Evolutionary conservation across 2,888 invertebrate species (phyloP), one percentile per base, ranked within the genome.

Genomic region (Drosophila tripunctata): DNA sequence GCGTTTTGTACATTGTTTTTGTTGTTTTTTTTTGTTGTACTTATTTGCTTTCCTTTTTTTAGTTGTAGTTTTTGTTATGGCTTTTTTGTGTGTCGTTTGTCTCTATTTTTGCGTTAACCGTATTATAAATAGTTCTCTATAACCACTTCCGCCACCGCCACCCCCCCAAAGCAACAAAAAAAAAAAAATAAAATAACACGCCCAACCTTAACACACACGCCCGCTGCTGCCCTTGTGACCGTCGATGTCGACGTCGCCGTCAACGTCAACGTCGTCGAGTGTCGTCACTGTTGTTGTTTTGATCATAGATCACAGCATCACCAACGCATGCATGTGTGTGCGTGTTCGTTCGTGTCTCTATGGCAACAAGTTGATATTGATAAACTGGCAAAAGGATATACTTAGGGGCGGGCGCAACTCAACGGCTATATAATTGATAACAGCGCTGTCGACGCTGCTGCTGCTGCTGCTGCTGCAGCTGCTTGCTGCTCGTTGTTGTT

Each of bases 1-100:
- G 78, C 65, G 80, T 80, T 86, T 72, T 80, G 56, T 69, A 83
- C 86, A 81, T 86, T 83, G 83, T 79, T 40, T 30, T 35, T 27
- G 8, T 27, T 27, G 10, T 31, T 8, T 30, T 17, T 64, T 2
- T 27, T 27, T 27, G 69, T 55, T 63, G 43, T 35, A 51, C 50
- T 54, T 64, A 51, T 48, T 68, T 74, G 58, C 51, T 19, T 19
- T 52, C 67, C 30, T 30, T 10, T 43, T 68, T 51, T 67, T 51
- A n/a, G n/a, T 27, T 55, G 50, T 27, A 27, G 50, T 48, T 66
- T 71, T 60, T 65, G 43, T 63, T 56, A 30, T 71, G 48, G n/a
- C 21, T 40, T 40, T 40, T 40, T 22, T 14, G 15, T 8, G 4
- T n/a, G 17, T 52, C 38, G 24, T 36, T 30, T 38, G 21, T 36